Evolutionary conservation across 2,888 invertebrate genomes (phyloP), one percentile per base, ranked within the genome.

Genomic region (Empis stercorea): DNA sequence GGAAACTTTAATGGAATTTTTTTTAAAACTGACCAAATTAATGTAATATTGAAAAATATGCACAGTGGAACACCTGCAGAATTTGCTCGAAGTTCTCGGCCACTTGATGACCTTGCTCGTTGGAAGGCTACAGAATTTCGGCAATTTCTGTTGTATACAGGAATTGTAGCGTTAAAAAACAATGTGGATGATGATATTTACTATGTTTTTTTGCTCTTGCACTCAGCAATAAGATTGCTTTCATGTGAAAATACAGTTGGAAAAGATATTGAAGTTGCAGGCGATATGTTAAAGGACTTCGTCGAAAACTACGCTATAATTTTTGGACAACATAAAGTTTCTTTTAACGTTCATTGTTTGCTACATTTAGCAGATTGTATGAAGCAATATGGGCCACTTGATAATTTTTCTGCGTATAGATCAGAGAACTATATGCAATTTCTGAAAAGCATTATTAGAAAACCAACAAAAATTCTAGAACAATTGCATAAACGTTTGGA

Each of bases 341-440:
- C 9, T 5, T 32, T 32, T 32, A 32, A 32, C 13, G 32, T 32
- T 5, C 51, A 54, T 45, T 43, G 45, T 46, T 48, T 53, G 23
- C 32, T 48, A 34, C 51, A 50, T 46, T 34, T 51, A 23, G 44
- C 42, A 44, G 51, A 49, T 44, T 52, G 54, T 45, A 50, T 49
- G 36, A 39, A 45, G 36, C 37, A 48, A 50, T 51, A 51, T 54
- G 54, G 52, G 20, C 47, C 51, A 44, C 45, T 55, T 43, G 51
- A 50, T 32, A 51, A 40, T 40, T 53, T 48, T 51, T 49, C 48
- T 16, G 49, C 53, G 20, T 55, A 52, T 44, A 50, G 47, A 11
- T 53, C 51, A 43, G 50, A 54, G 46, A 48, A 48, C 27, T 48
- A 15, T 34, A 47, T 47, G 36, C 47, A 47, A 23, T 16, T 47